Percentiles rank a stretch among this genome's conserved stretches.
phyloP scores from a whole-genome alignment of 35 echinoderm and acorn worm species.

The Amphiura filiformis region DNA sequence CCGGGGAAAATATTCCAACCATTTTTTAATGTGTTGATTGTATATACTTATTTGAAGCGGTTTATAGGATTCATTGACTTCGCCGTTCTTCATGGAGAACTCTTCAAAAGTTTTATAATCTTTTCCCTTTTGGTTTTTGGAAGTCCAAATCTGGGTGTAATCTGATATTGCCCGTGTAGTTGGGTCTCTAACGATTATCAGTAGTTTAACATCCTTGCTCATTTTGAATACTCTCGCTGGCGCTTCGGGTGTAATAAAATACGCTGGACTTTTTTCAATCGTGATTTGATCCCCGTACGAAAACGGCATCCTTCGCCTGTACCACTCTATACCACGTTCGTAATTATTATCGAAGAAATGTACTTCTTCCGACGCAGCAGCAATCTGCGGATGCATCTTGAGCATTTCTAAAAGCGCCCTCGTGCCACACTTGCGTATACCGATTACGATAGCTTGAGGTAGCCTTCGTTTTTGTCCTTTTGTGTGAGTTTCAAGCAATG shows the following conservation, averaged over 20 bases:
- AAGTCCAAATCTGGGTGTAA: slow-evolving; percentile 63
- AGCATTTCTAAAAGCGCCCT: slow-evolving; percentile 92
- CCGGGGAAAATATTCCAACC: slow-evolving; percentile 65
- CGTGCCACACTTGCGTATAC: slow-evolving; percentile 92
- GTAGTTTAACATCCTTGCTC: slow-evolving; percentile 60
- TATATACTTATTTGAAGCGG: slow-evolving; percentile 85
- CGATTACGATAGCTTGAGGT: slow-evolving; percentile 92
- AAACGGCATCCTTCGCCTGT: slow-evolving; percentile 76
- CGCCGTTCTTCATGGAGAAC: slow-evolving; percentile 20
- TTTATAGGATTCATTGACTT: slow-evolving; percentile 75
- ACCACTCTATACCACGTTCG: slow-evolving; percentile 72
- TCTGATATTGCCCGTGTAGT: slow-evolving; percentile 77
- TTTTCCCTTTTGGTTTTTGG: slow-evolving; percentile 16
- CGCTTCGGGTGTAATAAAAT: slow-evolving; percentile 78
- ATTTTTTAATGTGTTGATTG: slow-evolving; percentile 57
- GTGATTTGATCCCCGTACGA: slow-evolving; percentile 78
- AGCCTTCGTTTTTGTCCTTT: slow-evolving; percentile 22
- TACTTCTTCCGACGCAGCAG: slow-evolving; percentile 60
- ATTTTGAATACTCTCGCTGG: slow-evolving; percentile 66
- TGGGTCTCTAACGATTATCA: slow-evolving; percentile 90
- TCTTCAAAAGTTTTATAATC: slow-evolving; percentile 62
- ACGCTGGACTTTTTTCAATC: slow-evolving; percentile 92
- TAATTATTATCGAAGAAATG: slow-evolving; percentile 98
- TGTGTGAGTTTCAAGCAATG: background rate
- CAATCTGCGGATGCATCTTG: slow-evolving; percentile 79